phyloP scores from a whole-genome alignment of 2,113 vertebrate species.

The Siphamia tubifer region DNA sequence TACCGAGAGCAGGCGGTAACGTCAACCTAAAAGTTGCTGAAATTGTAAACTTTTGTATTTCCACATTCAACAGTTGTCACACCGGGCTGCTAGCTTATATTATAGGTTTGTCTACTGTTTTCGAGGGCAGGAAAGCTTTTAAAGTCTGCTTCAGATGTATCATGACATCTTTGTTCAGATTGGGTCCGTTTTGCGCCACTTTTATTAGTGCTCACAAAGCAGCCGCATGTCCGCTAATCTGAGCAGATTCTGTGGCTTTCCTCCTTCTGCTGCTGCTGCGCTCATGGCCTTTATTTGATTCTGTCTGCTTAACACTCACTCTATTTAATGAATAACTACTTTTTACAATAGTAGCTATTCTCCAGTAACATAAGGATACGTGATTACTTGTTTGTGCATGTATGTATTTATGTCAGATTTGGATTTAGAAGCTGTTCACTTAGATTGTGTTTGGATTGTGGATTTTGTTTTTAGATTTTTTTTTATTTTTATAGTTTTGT shows the following conservation, averaged over 20 bases:
- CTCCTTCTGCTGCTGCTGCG: background rate
- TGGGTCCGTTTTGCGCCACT: slow-evolving; percentile 46
- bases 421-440: no score
- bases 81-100: background rate
- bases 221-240: slow-evolving; percentile 65
- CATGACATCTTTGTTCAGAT: background rate
- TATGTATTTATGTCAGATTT: background rate
- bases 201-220: slow-evolving; percentile 41
- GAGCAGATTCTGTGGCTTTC: slow-evolving; percentile 19
- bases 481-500: background rate
- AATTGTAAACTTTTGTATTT: background rate
- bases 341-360: background rate
- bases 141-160: background rate
- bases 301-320: no score
- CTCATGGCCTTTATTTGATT: background rate
- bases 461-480: no score
- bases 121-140: background rate
- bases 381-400: background rate
- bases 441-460: no score
- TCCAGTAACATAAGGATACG: no score
- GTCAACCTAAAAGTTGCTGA: background rate
- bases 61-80: background rate
- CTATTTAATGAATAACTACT: background rate
- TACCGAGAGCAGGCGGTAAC: background rate
- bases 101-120: background rate